phyloP scores from a whole-genome alignment of 2,113 vertebrate genomes.

The Callaeas wilsoni region DNA sequence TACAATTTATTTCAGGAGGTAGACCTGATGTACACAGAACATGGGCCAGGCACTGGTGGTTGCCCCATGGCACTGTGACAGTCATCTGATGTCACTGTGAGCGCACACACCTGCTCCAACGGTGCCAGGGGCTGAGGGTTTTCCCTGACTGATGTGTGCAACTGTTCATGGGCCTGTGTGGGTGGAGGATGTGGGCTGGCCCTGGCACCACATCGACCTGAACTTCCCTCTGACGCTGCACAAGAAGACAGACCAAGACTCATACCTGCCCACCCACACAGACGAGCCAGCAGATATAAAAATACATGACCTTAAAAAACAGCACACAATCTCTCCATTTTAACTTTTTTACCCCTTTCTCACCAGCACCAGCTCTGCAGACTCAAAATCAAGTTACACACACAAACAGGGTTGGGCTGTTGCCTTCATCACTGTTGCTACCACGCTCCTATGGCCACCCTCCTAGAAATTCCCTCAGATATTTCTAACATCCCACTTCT shows the following conservation, averaged over 20 bases:
- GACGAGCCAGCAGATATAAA: neutral
- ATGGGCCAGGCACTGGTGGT: neutral
- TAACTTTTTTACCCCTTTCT: neutral
- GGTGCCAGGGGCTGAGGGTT: constrained; percentile 44
- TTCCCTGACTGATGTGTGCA: constrained; percentile 70
- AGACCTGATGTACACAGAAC: neutral
- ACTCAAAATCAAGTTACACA: neutral
- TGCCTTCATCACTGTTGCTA: neutral
- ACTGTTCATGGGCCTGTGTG: constrained; percentile 13
- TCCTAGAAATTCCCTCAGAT: neutral
- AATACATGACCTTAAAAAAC: constrained; percentile 60
- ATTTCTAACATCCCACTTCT: neutral
- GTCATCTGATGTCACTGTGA: neutral
- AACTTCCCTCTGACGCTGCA: constrained; percentile 28
- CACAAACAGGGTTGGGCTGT: neutral
- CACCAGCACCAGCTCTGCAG: neutral
- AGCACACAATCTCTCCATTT: constrained; percentile 22
- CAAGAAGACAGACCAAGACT: neutral
- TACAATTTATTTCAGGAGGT: neutral
- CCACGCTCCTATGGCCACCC: neutral
- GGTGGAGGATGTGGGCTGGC: constrained; percentile 73
- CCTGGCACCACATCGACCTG: neutral
- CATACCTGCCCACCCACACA: constrained; percentile 28
- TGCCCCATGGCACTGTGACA: neutral
- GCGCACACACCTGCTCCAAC: constrained; percentile 68